Base-by-base conservation (phyloP, 37 sponge, comb jelly and placozoan species). In the Crambe crambe region DNA sequence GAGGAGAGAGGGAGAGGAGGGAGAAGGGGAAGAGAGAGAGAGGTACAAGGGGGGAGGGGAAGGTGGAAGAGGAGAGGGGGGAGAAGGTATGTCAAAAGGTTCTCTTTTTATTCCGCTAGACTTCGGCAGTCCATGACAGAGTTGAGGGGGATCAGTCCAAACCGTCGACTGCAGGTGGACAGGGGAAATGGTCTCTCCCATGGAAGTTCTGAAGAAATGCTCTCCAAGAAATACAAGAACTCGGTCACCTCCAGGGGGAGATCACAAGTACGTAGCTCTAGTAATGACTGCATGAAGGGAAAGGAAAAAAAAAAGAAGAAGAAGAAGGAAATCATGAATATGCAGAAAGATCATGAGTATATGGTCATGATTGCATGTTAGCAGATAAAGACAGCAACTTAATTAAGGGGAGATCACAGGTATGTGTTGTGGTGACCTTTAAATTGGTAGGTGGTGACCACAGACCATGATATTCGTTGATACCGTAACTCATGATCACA, bases 151-250 rank as follows among this genome's bases (percentile, higher is more conserved):
- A 10, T 38, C 51, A 78, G 78, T 29, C 78, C 78, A 29, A 65
- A 38, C 1, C 78, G 78, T 27, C 42, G 30, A 2, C 21, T 29
- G 56, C 43, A 36, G 15, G 42, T 64, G 20, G 58, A 31, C 30
- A 36, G 60, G 36, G 58, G 73, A 29, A 42, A 5, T 8, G 21
- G 75, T 23, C 38, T 74, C 1, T 74, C 74, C 3, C 56, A 56
- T 18, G 78, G 78, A n/a, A 65, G 47, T 34, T 78, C 78, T 5
- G 78, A 78, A 12, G 78, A 78, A 1, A 61, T 78, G 54, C 23
- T 76, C 23, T 9, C 25, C 68, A 78, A 47, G 12, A 47, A 12
- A 47, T 47, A 47, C 51, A 47, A 12, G 51, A 47, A 47, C 51
- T 47, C 51, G 10, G 51, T 47, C 6, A 12, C 51, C 51, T 47